Percentiles rank a stretch among this genome's conserved stretches.
These are phyloP conservation scores for Xylocopa sonorina DNA, from an alignment of 1,140 invertebrate species.

Conservation along the genomic window DNA sequence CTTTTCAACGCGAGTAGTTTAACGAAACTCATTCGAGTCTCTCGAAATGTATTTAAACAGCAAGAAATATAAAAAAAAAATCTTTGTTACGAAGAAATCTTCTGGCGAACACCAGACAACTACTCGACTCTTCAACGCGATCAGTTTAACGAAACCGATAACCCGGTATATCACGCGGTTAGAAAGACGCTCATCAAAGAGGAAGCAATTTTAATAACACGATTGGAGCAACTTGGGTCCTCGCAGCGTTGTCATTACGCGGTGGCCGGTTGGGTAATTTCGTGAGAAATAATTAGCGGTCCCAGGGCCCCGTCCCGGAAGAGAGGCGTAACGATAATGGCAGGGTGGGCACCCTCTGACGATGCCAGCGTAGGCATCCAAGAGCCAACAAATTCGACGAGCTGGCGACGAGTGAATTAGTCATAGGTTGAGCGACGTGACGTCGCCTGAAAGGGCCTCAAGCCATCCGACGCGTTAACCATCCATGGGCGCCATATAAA, in stretches of 20 bases:
- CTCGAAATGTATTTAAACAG: too few relatives aligned
- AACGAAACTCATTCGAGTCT: conserved; percentile 33
- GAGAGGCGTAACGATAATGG: conserved; percentile 66
- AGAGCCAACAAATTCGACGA: conserved; percentile 22
- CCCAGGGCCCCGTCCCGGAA: conserved; percentile 55
- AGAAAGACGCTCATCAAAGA: conserved; percentile 63
- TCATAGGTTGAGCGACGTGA: conserved; percentile 55
- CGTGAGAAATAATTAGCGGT: conserved; percentile 70
- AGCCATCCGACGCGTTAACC: conserved; percentile 45
- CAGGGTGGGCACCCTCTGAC: conserved; percentile 59
- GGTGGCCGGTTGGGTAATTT: conserved; percentile 59
- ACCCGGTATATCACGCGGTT: not conserved
- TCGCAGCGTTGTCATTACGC: conserved; percentile 69
- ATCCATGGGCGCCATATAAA: conserved; percentile 71
- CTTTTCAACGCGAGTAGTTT: too few relatives aligned
- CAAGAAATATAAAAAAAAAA: too few relatives aligned
- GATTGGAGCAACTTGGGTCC: conserved; percentile 45
- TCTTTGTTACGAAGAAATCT: too few relatives aligned
- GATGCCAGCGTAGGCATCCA: conserved; percentile 45
- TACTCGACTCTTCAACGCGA: too few relatives aligned
- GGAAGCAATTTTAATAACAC: conserved; percentile 67
- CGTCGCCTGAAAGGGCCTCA: conserved; percentile 28
- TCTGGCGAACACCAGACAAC: too few relatives aligned
- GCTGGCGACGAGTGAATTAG: conserved; percentile 50
- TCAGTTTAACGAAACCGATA: conserved; percentile 27